Conservation (phyloP, 2,888 invertebrate species). For the Luperina testacea region DNA sequence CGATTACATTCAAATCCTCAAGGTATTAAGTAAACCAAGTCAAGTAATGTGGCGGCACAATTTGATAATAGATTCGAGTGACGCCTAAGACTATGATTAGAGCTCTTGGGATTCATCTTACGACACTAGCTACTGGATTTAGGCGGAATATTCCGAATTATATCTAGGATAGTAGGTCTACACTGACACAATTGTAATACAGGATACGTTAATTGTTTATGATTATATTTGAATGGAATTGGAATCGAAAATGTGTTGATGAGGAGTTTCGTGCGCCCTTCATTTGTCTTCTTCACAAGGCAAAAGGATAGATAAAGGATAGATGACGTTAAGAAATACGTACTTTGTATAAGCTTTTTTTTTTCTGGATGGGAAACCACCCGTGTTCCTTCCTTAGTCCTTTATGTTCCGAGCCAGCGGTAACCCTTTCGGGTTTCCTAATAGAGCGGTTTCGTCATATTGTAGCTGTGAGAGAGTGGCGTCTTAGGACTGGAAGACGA, state of each 20-base stretch:
- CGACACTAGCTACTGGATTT: slow-evolving; percentile 45
- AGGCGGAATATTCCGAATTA: slow-evolving; percentile 56
- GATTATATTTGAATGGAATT: slow-evolving; percentile 24
- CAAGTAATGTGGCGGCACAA: slow-evolving; percentile 55
- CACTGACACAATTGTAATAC: slow-evolving; percentile 32
- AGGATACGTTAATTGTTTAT: neutral
- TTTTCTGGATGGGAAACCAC: too few relatives aligned
- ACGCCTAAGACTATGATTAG: slow-evolving; percentile 60
- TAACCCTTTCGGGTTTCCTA: too few relatives aligned
- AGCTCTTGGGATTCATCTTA: slow-evolving; percentile 60
- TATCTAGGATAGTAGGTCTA: slow-evolving; percentile 38
- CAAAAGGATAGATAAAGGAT: too few relatives aligned
- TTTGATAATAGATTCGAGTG: slow-evolving; percentile 65
- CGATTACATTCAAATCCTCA: slow-evolving; percentile 47
- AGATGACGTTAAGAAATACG: too few relatives aligned
- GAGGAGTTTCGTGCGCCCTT: neutral
- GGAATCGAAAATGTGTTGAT: neutral
- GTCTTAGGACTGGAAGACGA: too few relatives aligned
- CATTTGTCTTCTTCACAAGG: neutral
- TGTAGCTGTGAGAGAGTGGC: too few relatives aligned
- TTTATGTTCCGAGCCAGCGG: too few relatives aligned
- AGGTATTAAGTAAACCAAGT: slow-evolving; percentile 53
- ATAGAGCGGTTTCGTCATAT: too few relatives aligned
- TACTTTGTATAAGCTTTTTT: neutral
- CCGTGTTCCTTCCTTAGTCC: too few relatives aligned